Conservation (phyloP, 2,113 vertebrate genomes). For the Neodontobutis hainanensis region DNA sequence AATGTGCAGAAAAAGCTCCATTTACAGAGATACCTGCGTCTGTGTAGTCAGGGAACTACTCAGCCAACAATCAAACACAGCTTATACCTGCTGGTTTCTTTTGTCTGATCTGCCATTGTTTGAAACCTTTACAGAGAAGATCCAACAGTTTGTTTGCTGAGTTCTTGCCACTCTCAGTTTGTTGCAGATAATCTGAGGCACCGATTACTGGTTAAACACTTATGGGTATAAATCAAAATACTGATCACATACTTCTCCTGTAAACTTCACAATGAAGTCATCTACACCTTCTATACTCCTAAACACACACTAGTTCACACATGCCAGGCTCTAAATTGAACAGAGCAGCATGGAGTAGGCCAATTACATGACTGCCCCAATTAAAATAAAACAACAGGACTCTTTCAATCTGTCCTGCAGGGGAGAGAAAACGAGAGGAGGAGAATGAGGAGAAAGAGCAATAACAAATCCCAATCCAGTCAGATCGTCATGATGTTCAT, state of each 20-base stretch:
- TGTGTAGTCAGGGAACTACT: too few relatives aligned
- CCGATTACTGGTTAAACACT: too few relatives aligned
- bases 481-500: conserved; percentile 75
- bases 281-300: conserved; percentile 15
- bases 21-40: background rate
- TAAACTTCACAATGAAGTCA: background rate
- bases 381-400: conserved; percentile 81
- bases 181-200: too few relatives aligned
- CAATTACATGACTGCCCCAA: conserved; percentile 78
- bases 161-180: too few relatives aligned
- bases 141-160: too few relatives aligned
- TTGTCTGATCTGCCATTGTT: too few relatives aligned
- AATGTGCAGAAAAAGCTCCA: background rate
- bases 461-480: conserved; percentile 76
- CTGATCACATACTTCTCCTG: background rate
- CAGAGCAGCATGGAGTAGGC: conserved; percentile 73
- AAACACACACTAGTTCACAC: conserved; percentile 34
- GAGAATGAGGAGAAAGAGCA: conserved; percentile 64
- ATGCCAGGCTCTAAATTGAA: conserved; percentile 69
- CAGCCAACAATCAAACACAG: too few relatives aligned
- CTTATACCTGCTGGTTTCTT: too few relatives aligned
- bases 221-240: background rate
- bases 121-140: too few relatives aligned
- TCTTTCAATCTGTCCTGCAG: conserved; percentile 78
- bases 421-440: conserved; percentile 71